A percentile compares a stretch with the other conserved stretches of the same genome.
Conservation (phyloP, 2,888 invertebrate species). For the Ectropis crepuscularia region DNA sequence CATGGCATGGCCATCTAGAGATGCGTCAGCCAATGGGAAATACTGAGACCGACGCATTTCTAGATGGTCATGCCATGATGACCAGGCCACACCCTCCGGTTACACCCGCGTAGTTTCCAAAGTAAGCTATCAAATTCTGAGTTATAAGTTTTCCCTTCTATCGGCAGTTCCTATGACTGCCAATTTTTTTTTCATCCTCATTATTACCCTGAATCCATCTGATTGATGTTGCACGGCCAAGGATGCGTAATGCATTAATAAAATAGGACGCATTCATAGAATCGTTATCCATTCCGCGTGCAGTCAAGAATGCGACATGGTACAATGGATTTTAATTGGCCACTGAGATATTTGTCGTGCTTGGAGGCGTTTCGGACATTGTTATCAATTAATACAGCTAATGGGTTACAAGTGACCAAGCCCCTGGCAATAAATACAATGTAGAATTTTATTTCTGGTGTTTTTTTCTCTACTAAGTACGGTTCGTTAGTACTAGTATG, state of each 20-base stretch:
- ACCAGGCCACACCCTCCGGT: no score
- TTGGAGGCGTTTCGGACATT: slow-evolving; percentile 33
- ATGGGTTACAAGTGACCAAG: slow-evolving; percentile 11
- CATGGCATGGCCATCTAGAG: no score
- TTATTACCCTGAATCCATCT: neutral
- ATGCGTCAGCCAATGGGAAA: no score
- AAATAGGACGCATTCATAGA: slow-evolving; percentile 52
- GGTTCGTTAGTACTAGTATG: no score
- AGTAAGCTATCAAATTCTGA: no score
- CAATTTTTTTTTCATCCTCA: neutral
- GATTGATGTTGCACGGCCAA: slow-evolving; percentile 45
- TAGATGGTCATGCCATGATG: no score
- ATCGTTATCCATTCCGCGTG: slow-evolving; percentile 47
- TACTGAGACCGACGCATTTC: no score
- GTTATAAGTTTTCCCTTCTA: no score
- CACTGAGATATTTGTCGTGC: slow-evolving; percentile 41
- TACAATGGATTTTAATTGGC: slow-evolving; percentile 50
- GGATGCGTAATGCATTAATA: slow-evolving; percentile 39
- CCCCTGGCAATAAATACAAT: slow-evolving; percentile 6
- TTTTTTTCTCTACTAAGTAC: no score
- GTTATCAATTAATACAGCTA: slow-evolving; percentile 28
- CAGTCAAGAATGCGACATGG: slow-evolving; percentile 48
- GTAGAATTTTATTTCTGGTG: neutral
- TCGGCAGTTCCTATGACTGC: no score
- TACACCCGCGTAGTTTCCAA: no score